Evolutionary conservation across 35 echinoderm and acorn worm species (phyloP).

Genomic region (Lytechinus variegatus): DNA sequence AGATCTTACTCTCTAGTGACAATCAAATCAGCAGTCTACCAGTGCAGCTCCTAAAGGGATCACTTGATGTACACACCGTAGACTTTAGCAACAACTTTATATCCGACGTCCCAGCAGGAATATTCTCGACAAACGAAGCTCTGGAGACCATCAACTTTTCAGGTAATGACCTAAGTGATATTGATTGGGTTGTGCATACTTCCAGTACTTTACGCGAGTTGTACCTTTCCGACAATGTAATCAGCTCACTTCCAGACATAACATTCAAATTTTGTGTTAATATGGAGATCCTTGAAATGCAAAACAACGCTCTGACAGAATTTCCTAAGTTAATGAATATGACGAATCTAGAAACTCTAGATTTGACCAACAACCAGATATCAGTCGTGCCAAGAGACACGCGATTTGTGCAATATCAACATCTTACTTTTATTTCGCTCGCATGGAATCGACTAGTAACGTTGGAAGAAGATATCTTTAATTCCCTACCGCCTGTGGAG

Average conservation of each 20-base stretch:
- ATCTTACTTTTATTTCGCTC: not conserved
- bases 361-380: not conserved
- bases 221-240: not conserved
- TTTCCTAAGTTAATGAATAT: not conserved
- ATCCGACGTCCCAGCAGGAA: not conserved
- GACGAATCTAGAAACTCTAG: not conserved
- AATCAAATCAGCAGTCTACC: not conserved
- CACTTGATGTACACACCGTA: not conserved
- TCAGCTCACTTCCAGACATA: not conserved
- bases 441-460: not conserved
- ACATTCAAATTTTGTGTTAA: slow-evolving; percentile 18
- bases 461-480: not conserved
- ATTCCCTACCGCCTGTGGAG: not conserved
- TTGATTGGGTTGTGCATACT: not conserved
- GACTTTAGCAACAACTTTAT: not conserved
- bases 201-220: not conserved
- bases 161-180: not conserved
- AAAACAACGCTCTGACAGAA: not conserved
- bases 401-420: not conserved
- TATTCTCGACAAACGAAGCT: not conserved
- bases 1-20: not conserved
- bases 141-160: not conserved
- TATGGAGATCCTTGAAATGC: not conserved
- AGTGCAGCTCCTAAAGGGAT: slow-evolving; percentile 5
- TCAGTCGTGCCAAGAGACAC: not conserved